phyloP scores from a whole-genome alignment of 2,113 vertebrate species.

The Menidia beryllina region DNA sequence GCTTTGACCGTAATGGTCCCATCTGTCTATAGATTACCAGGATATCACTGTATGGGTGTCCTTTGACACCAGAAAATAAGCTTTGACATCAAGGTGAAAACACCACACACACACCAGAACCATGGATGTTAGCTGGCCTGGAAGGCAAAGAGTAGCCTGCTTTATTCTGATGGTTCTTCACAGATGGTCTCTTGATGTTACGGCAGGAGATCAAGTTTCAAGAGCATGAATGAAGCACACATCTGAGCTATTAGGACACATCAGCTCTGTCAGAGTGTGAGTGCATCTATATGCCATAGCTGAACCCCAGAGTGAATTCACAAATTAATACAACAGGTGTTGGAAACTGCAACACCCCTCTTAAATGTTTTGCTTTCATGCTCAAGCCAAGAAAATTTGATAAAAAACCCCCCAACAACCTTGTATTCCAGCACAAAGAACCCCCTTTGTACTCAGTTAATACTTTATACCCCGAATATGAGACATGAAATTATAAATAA shows the following conservation, averaged over 20 bases:
- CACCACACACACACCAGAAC: slow-evolving; percentile 48
- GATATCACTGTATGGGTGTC: slow-evolving; percentile 74
- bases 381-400: background rate
- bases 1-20: slow-evolving; percentile 83
- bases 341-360: background rate
- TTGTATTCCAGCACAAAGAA: background rate
- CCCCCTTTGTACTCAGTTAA: slow-evolving; percentile 11
- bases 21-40: slow-evolving; percentile 83
- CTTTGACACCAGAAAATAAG: slow-evolving; percentile 82
- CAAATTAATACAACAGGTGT: slow-evolving; percentile 20
- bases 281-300: slow-evolving; percentile 15
- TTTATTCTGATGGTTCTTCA: slow-evolving; percentile 70
- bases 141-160: slow-evolving; percentile 71
- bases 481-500: slow-evolving; percentile 58
- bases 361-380: background rate
- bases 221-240: slow-evolving; percentile 39
- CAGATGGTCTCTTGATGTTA: slow-evolving; percentile 78
- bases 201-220: slow-evolving; percentile 74
- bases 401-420: background rate
- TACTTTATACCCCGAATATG: slow-evolving; percentile 19
- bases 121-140: slow-evolving; percentile 64
- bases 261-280: slow-evolving; percentile 21
- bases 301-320: slow-evolving; percentile 10
- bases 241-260: slow-evolving; percentile 53
- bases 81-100: slow-evolving; percentile 66